Conservation (phyloP, 2,888 invertebrate species). For the Merodon equestris region DNA sequence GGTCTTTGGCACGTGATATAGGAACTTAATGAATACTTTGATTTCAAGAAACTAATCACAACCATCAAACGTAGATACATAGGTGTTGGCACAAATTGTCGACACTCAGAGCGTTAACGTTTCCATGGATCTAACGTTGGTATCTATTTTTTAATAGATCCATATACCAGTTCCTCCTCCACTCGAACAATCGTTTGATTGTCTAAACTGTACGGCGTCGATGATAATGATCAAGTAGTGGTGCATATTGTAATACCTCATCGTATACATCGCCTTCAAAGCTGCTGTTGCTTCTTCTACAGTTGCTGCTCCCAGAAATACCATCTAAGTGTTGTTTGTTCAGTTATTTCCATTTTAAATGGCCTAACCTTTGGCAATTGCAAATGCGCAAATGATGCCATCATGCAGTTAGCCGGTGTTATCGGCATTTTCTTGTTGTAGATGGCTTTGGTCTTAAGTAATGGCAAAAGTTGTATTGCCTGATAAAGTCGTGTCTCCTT, state of each 20-base stretch:
- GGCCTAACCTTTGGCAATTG: slow-evolving; percentile 42
- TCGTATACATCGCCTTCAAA: too few relatives aligned
- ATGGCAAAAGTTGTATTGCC: too few relatives aligned
- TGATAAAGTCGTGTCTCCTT: too few relatives aligned
- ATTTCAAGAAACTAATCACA: slow-evolving; percentile 30
- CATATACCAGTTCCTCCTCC: background rate
- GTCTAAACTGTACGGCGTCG: slow-evolving; percentile 8
- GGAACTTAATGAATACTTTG: slow-evolving; percentile 18
- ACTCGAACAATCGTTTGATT: slow-evolving; percentile 8
- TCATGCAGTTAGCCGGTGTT: slow-evolving; percentile 1
- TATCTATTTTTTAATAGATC: too few relatives aligned
- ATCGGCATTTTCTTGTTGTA: too few relatives aligned
- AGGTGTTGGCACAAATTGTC: slow-evolving; percentile 31
- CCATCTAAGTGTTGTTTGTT: slow-evolving; percentile 24
- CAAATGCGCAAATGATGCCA: slow-evolving; percentile 25
- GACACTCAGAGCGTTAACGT: slow-evolving; percentile 19
- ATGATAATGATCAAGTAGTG: slow-evolving; percentile 21
- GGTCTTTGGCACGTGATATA: slow-evolving; percentile 14
- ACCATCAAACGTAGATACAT: slow-evolving; percentile 8
- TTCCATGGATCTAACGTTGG: too few relatives aligned
- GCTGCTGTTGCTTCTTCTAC: background rate
- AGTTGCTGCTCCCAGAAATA: slow-evolving; percentile 20
- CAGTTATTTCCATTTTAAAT: slow-evolving; percentile 27
- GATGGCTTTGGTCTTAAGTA: too few relatives aligned
- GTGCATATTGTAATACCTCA: slow-evolving; percentile 2